These are phyloP conservation scores for Chirona hameri DNA, from an alignment of 2,888 invertebrate genomes.

Conservation along the genomic window DNA sequence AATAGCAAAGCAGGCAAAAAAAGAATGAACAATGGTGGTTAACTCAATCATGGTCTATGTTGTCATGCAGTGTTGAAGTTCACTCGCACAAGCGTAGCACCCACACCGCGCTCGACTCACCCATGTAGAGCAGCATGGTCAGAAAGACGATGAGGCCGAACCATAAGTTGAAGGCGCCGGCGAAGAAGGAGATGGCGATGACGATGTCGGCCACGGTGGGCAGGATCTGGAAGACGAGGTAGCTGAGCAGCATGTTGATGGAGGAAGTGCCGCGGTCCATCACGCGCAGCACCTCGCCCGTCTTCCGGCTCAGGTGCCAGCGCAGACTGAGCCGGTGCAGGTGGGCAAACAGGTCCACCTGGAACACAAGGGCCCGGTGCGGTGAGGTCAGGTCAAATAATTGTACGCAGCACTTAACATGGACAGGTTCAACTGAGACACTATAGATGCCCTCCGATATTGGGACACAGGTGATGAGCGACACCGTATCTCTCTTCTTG, in stretches of 20 bases:
- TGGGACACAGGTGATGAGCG: too few species aligned
- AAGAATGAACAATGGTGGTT: too few species aligned
- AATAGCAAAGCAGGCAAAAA: too few species aligned
- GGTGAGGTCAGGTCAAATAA: too few species aligned
- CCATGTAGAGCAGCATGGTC: conserved; percentile 88
- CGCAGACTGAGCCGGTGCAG: conserved; percentile 83
- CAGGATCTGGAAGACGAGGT: conserved; percentile 75
- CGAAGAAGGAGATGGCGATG: conserved; percentile 84
- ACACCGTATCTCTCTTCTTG: too few species aligned
- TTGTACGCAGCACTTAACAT: too few species aligned
- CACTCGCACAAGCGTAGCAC: too few species aligned
- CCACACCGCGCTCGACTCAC: conserved; percentile 56
- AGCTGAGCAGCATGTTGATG: conserved; percentile 85
- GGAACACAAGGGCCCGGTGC: conserved; percentile 43
- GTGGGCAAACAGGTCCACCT: conserved; percentile 79
- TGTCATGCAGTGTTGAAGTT: too few species aligned
- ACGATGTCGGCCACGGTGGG: conserved; percentile 91
- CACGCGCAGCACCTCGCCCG: conserved; percentile 91
- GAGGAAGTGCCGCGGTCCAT: conserved; percentile 98
- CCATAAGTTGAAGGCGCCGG: conserved; percentile 83
- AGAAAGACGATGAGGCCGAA: conserved; percentile 91
- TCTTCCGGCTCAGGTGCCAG: conserved; percentile 93
- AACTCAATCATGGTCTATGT: too few species aligned
- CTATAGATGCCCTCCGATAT: too few species aligned
- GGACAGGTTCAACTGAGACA: too few species aligned